These are phyloP conservation scores for Drosophila prolongata DNA, from an alignment of 2,888 invertebrate species.

Conservation along the genomic window DNA sequence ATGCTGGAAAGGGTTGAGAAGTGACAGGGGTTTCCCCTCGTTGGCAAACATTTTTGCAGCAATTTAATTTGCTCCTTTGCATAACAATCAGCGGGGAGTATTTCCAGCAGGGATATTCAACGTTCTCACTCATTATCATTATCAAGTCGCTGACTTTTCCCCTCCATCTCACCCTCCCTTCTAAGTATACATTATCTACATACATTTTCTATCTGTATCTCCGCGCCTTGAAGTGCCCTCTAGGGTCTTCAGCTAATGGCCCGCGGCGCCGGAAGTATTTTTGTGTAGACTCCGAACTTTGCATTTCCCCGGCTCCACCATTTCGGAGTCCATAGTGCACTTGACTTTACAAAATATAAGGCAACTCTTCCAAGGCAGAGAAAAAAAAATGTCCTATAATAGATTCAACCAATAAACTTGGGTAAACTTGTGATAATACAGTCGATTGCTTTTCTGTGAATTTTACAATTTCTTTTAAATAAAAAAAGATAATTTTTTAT, in stretches of 20 bases:
- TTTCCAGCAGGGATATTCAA: conserved; percentile 43
- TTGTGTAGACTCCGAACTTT: conserved; percentile 27
- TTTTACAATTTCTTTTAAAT: too few relatives aligned
- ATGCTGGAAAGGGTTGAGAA: conserved; percentile 11
- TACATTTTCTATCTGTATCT: conserved; percentile 8
- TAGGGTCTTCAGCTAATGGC: conserved; percentile 70
- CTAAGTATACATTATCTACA: neutral
- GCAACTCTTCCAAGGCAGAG: conserved; percentile 28
- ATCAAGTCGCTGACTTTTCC: conserved; percentile 48
- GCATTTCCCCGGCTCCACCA: conserved; percentile 3
- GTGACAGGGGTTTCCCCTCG: neutral
- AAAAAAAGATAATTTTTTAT: too few relatives aligned
- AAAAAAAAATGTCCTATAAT: neutral
- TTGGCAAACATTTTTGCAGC: conserved; percentile 62
- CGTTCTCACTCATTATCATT: conserved; percentile 71
- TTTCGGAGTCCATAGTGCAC: conserved; percentile 42
- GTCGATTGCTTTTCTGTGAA: too few relatives aligned
- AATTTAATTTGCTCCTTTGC: conserved; percentile 70
- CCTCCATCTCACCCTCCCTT: neutral
- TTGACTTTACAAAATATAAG: conserved; percentile 34
- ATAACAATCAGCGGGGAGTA: conserved; percentile 65
- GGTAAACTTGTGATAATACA: neutral
- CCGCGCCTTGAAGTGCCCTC: conserved; percentile 64
- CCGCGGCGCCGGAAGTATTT: conserved; percentile 63
- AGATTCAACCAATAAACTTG: neutral